Evolutionary conservation across 1,140 invertebrate genomes (phyloP).

Genomic region (Drosophila bocqueti): DNA sequence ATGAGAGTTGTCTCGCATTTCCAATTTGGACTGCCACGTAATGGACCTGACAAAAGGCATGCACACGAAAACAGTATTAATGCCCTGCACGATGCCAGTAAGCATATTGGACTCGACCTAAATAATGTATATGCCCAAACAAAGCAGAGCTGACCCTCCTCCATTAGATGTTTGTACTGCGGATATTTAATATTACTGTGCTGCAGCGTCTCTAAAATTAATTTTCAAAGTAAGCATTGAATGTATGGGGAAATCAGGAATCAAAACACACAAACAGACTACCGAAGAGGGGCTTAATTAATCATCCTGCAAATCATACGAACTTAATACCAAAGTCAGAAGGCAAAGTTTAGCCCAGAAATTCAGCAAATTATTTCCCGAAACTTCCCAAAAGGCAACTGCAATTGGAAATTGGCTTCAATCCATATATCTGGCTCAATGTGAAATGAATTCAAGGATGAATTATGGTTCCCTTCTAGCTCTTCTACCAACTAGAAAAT

Average conservation of each 20-base stretch:
- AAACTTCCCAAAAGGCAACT: not conserved
- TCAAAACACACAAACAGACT: not conserved
- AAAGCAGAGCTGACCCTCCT: not conserved
- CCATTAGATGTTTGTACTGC: too few species aligned
- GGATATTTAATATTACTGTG: slow-evolving; percentile 11
- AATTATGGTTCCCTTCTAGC: not conserved
- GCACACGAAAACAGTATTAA: slow-evolving; percentile 36
- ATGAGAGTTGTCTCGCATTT: slow-evolving; percentile 30
- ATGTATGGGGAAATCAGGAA: not conserved
- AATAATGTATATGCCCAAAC: not conserved
- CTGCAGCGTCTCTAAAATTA: not conserved
- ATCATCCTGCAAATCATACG: slow-evolving; percentile 2
- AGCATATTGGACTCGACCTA: slow-evolving; percentile 16
- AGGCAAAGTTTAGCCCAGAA: not conserved
- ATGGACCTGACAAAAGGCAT: slow-evolving; percentile 43
- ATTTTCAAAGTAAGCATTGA: not conserved
- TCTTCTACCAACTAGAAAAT: not conserved
- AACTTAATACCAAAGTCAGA: not conserved
- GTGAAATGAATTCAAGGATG: not conserved
- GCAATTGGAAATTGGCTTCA: slow-evolving; percentile 10
- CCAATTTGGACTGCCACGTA: slow-evolving; percentile 44
- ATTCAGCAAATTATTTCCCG: not conserved
- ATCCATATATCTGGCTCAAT: not conserved
- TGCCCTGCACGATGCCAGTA: not conserved
- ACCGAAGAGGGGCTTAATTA: not conserved